phyloP scores from a whole-genome alignment of 2,113 vertebrate species.

The Entosphenus tridentatus region DNA sequence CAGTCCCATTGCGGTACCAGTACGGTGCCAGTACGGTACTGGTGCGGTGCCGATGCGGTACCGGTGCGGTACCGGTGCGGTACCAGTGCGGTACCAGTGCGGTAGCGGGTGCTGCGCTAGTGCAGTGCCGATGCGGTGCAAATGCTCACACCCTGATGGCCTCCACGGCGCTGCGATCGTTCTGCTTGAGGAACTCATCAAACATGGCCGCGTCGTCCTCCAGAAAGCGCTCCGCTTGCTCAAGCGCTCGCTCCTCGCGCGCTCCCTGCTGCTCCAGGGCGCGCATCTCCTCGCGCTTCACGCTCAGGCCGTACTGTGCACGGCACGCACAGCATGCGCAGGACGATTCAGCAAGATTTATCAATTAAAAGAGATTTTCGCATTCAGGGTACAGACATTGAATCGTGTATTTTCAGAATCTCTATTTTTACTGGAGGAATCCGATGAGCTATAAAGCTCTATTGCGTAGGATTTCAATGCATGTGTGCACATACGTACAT shows the following conservation, averaged over 20 bases:
- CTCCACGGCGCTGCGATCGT: constrained; percentile 35
- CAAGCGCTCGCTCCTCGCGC: constrained; percentile 31
- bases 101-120: no score
- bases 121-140: no score
- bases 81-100: no score
- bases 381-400: no score
- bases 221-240: constrained; percentile 27
- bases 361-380: background rate
- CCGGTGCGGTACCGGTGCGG: no score
- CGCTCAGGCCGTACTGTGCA: constrained; percentile 34
- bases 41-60: no score
- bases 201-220: constrained; percentile 33
- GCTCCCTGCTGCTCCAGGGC: constrained; percentile 28
- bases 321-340: background rate
- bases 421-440: background rate
- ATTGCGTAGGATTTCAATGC: background rate
- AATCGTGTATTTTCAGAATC: no score
- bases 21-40: no score
- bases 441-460: background rate
- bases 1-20: no score
- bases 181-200: constrained; percentile 46
- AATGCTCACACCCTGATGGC: constrained; percentile 34
- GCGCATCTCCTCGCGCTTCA: constrained; percentile 37
- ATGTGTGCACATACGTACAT: background rate
- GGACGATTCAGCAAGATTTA: background rate